A percentile compares a stretch with the other conserved stretches of the same genome.
These are phyloP conservation scores for Anthophora plumipes DNA, from an alignment of 2,888 invertebrate species.

Conservation along the genomic window DNA sequence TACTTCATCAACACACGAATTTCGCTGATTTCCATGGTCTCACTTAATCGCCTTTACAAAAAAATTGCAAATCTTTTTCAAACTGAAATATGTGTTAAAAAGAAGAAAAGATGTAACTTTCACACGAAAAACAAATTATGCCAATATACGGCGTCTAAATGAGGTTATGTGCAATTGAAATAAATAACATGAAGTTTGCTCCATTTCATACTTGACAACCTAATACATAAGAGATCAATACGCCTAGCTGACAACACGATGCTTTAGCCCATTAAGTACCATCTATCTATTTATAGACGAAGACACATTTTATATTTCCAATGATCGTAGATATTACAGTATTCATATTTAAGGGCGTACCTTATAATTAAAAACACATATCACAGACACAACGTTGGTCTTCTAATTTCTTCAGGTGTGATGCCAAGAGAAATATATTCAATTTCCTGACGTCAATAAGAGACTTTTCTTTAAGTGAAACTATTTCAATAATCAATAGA, in stretches of 20 bases:
- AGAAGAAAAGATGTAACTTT: too few relatives aligned
- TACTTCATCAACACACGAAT: too few relatives aligned
- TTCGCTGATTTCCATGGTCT: too few relatives aligned
- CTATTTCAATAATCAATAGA: background rate
- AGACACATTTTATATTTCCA: constrained; percentile 36
- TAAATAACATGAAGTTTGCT: too few relatives aligned
- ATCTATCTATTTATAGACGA: constrained; percentile 52
- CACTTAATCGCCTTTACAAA: too few relatives aligned
- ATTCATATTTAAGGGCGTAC: background rate
- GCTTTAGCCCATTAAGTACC: constrained; percentile 47
- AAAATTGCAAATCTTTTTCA: too few relatives aligned
- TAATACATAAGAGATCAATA: constrained; percentile 55
- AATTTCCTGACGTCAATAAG: background rate
- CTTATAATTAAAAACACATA: constrained; percentile 8
- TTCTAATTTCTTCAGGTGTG: background rate
- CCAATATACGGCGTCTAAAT: too few relatives aligned
- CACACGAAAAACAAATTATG: too few relatives aligned
- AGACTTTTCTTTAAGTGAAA: background rate
- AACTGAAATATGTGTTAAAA: too few relatives aligned
- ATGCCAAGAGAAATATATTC: background rate
- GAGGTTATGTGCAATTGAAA: too few relatives aligned
- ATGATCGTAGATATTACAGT: constrained; percentile 22
- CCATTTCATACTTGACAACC: too few relatives aligned
- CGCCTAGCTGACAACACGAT: constrained; percentile 49
- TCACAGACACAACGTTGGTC: background rate